Evolutionary conservation across 2,113 vertebrate genomes (phyloP).

Genomic region (Hyperopisus bebe): DNA sequence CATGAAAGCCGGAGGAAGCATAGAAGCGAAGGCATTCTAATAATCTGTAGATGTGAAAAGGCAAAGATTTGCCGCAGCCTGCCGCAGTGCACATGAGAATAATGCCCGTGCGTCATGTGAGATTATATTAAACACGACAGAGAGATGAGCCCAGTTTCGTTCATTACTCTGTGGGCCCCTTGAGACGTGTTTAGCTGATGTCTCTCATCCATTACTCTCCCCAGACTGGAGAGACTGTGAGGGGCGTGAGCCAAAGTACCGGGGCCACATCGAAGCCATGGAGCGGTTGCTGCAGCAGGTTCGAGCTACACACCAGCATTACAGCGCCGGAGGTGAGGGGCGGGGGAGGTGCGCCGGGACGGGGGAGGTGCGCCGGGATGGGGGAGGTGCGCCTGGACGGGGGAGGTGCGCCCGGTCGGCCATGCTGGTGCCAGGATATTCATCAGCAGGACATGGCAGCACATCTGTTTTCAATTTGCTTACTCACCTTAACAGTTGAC

Average conservation of each 20-base stretch:
- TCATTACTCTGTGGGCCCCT: not conserved
- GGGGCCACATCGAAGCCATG: conserved; percentile 82
- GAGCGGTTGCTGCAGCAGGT: conserved; percentile 88
- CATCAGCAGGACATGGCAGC: conserved; percentile 68
- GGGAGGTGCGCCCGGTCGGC: conserved; percentile 39
- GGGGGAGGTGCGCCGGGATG: not conserved
- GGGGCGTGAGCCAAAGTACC: conserved; percentile 71
- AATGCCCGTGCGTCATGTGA: not conserved
- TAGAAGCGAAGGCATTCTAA: not conserved
- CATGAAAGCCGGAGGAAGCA: not conserved
- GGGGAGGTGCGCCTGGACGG: conserved; percentile 36
- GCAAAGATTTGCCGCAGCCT: not conserved
- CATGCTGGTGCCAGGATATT: conserved; percentile 64
- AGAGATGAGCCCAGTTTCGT: not conserved
- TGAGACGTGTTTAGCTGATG: not conserved
- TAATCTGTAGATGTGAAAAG: not conserved
- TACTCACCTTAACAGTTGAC: conserved; percentile 61
- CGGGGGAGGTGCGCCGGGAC: conserved; percentile 33
- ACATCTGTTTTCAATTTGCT: conserved; percentile 74
- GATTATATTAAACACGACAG: not conserved
- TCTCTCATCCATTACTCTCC: conserved; percentile 38
- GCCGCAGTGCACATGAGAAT: not conserved
- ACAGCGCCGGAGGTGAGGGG: conserved; percentile 80
- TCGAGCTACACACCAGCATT: conserved; percentile 77
- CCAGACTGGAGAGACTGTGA: conserved; percentile 90